Evolutionary conservation across 2,113 vertebrate genomes (phyloP), one percentile per base, ranked within the genome.

Genomic region (Semicossyphus pulcher): DNA sequence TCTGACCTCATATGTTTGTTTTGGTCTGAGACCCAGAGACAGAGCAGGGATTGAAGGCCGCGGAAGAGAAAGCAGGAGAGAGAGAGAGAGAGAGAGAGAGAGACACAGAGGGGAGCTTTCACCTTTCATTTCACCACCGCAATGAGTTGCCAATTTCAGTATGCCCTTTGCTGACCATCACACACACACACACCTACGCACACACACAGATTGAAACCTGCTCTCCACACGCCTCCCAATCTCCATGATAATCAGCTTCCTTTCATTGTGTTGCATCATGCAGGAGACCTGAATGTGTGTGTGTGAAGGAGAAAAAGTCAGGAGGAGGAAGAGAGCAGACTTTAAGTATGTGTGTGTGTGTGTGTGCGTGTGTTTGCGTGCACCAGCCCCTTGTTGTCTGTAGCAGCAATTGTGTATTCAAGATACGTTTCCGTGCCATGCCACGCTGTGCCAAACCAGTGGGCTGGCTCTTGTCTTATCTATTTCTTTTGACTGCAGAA

Each of bases 231-330:
- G 37, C 78, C 74, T 77, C 56, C 80, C 70, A 72, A 87, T 88
- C 84, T 86, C 76, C 64, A 89, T 89, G 71, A 83, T 84, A 85
- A 88, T 90, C 87, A 88, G 80, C 76, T 53, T 80, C 73, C 86
- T 92, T 92, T 92, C 91, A 90, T 89, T 66, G 86, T 73, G 82
- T 92, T 91, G 89, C 91, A 85, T 91, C 89, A 91, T 86, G 63
- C 89, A 85, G 85, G 79, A 80, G 78, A 85, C 65, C 23, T 26
- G 18, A 6, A 26, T 51, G 66, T 57, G 63, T 29, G 67, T 72
- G 71, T 70, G 75, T 67, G 74, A 74, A 69, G 76, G 62, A 80
- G 79, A 76, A 73, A 76, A 59, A 85, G 66, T 81, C 76, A 51
- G 58, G n/a, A 72, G 53, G 53, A 62, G 48, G 60, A 75, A 34